Percentiles rank a stretch among this genome's conserved stretches.
Evolutionary conservation across 2,797 vertebrate species (phyloP).

Genomic region (Miichthys miiuy): DNA sequence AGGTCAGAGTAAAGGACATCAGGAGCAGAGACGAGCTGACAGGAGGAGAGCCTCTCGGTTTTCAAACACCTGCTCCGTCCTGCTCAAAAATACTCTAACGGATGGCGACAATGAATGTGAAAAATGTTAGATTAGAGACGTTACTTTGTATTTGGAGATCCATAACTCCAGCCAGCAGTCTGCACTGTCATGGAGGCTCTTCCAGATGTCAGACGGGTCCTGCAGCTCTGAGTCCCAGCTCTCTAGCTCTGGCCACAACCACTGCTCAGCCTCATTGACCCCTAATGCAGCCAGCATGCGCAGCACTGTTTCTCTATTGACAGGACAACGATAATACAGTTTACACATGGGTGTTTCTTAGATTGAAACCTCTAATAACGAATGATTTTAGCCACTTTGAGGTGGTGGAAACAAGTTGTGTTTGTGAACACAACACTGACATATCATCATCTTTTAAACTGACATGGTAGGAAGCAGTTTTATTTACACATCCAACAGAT

Average conservation of each 20-base stretch:
- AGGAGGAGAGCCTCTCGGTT: slow-evolving; percentile 34
- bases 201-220: slow-evolving; percentile 49
- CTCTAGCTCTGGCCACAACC: slow-evolving; percentile 73
- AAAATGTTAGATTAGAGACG: not conserved
- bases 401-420: too few relatives aligned
- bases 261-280: slow-evolving; percentile 67
- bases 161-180: slow-evolving; percentile 73
- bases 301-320: slow-evolving; percentile 59
- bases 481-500: not conserved
- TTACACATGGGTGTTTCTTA: not conserved
- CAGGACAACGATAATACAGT: not conserved
- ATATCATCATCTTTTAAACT: not conserved
- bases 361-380: not conserved
- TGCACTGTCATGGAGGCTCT: slow-evolving; percentile 59
- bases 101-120: slow-evolving; percentile 9
- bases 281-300: slow-evolving; percentile 63
- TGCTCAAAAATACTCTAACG: slow-evolving; percentile 34
- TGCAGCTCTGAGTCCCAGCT: slow-evolving; percentile 61
- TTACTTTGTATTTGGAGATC: slow-evolving; percentile 77
- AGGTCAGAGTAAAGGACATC: slow-evolving; percentile 53
- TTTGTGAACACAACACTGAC: too few relatives aligned
- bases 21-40: slow-evolving; percentile 12
- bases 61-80: slow-evolving; percentile 48
- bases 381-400: too few relatives aligned
- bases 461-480: not conserved